Conservation (phyloP, 2,113 vertebrate species). For the Pangasianodon hypophthalmus region DNA sequence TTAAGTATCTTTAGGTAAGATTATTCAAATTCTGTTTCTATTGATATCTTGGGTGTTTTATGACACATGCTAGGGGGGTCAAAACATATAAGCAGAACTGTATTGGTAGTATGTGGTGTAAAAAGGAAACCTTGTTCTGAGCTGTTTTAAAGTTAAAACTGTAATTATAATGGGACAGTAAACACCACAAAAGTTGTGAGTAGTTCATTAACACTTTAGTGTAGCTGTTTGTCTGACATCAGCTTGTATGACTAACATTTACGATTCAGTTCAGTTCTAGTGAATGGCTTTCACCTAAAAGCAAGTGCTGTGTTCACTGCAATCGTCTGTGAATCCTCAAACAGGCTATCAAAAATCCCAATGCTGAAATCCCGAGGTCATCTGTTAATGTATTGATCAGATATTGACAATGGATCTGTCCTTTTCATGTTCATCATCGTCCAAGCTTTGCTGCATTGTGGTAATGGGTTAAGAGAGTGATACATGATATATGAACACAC, state of each 20-base stretch:
- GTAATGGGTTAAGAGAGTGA: conserved; percentile 21
- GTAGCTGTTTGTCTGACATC: conserved; percentile 8
- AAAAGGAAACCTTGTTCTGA: neutral
- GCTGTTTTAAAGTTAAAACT: conserved; percentile 4
- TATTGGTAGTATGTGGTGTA: neutral
- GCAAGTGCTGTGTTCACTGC: neutral
- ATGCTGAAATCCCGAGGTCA: conserved; percentile 20
- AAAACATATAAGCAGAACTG: neutral
- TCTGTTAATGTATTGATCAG: conserved; percentile 3
- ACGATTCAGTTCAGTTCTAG: neutral
- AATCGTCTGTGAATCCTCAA: conserved; percentile 6
- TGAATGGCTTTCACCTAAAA: neutral
- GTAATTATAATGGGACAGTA: neutral
- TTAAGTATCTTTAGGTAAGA: too few species aligned
- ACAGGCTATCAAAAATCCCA: conserved; percentile 5
- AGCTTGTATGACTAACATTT: neutral
- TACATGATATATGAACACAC: conserved; percentile 23
- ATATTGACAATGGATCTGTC: neutral
- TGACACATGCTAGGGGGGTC: neutral
- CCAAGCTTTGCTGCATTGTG: conserved; percentile 48
- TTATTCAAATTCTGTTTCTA: neutral
- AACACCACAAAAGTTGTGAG: neutral
- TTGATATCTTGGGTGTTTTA: neutral
- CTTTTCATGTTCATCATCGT: neutral
- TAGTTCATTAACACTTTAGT: conserved; percentile 37